Evolutionary conservation across 92 coral and sea anemone genomes (phyloP), one percentile per base, ranked within the genome.

Genomic region (Umimayanthus kanabou): DNA sequence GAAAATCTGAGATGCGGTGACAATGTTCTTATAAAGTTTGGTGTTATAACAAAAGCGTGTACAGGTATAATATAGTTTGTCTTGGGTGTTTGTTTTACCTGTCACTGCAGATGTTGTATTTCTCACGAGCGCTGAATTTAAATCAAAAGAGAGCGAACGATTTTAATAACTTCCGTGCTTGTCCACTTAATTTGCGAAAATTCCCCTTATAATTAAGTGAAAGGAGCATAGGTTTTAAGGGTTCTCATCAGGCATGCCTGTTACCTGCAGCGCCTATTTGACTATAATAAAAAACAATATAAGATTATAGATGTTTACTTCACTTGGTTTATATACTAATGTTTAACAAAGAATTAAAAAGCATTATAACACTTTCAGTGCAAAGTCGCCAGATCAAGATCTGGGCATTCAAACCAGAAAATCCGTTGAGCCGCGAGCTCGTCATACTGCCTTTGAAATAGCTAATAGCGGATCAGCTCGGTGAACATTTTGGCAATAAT

Each of bases 91-190:
- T 53, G 25, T 57, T 80, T 80, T 29, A n/a, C 71, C 57, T 57
- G 70, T 22, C 37, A 18, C 33, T 80, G 47, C 84, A 80, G 84
- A 80, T 80, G 84, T 29, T 80, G 39, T 45, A 30, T 15, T 55
- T 57, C 84, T 10, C 84, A 80, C 72, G 84, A 80, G 25, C 70
- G 33, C 29, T 58, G 71, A 29, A 53, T 18, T 65, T 29, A 80
- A 28, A 53, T 30, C 22, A 30, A 16, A 57, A 30, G 71, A 29
- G 23, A 6, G 22, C 16, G 67, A 6, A 49, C 42, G 25, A 76
- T 47, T n/a, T n/a, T 83, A 69, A 83, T 70, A 71, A 55, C 87
- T 83, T 83, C 87, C 87, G 87, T 72, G 23, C 39, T 70, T 69
- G n/a, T n/a, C 42, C 37, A 43, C 64, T 69, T 83, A 30, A 71